Conservation (phyloP, 1,140 invertebrate species). For the Sycophila sp. region DNA sequence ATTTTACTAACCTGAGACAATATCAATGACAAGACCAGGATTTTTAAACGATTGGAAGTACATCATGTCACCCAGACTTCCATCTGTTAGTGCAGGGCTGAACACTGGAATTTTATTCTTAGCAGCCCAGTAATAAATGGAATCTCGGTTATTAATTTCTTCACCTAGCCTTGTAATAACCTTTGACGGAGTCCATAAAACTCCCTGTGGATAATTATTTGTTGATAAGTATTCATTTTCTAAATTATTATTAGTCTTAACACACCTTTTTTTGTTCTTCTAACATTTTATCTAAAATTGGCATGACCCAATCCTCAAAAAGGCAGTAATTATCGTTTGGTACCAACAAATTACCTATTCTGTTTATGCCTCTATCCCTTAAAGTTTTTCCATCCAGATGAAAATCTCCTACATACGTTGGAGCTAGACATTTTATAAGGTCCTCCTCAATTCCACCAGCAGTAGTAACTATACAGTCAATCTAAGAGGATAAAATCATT, state of each 20-base stretch:
- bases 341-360: conserved; percentile 97
- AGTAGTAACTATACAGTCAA: conserved; percentile 97
- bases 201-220: conserved; percentile 60
- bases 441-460: conserved; percentile 99
- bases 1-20: conserved; percentile 80
- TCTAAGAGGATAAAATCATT: conserved; percentile 58
- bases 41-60: conserved; percentile 97
- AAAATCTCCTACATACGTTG: conserved; percentile 94
- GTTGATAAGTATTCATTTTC: conserved; percentile 18
- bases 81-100: conserved; percentile 97
- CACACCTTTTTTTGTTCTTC: conserved; percentile 83
- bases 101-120: conserved; percentile 98
- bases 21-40: conserved; percentile 93
- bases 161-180: conserved; percentile 86
- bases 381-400: conserved; percentile 81
- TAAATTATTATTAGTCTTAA: conserved; percentile 20
- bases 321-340: conserved; percentile 99
- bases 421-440: conserved; percentile 97
- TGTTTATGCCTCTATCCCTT: conserved; percentile 90
- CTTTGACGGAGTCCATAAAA: conserved; percentile 93
- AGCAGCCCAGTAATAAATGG: conserved; percentile 98
- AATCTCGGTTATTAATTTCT: conserved; percentile 90
- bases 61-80: conserved; percentile 99
- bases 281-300: conserved; percentile 91
- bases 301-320: conserved; percentile 99